Evolutionary conservation across 35 echinoderm and acorn worm genomes (phyloP).

Genomic region (Amphiura filiformis): DNA sequence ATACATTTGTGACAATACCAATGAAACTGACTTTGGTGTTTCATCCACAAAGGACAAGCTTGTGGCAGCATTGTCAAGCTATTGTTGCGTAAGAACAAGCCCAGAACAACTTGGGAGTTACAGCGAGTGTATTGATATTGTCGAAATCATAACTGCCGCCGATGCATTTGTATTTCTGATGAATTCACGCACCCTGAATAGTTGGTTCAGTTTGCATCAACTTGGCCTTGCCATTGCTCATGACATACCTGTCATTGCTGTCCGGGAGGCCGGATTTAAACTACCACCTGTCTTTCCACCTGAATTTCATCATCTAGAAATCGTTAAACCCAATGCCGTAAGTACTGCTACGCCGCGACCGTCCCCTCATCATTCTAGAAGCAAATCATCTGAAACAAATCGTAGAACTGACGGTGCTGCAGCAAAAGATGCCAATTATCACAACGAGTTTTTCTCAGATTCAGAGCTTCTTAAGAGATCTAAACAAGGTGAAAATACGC

Average conservation of each 20-base stretch:
- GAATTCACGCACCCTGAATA: slow-evolving; percentile 38
- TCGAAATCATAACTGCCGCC: slow-evolving; percentile 34
- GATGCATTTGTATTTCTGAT: slow-evolving; percentile 78
- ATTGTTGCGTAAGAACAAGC: slow-evolving; percentile 56
- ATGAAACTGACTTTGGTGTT: background rate
- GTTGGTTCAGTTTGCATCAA: slow-evolving; percentile 48
- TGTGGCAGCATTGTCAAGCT: slow-evolving; percentile 58
- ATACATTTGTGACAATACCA: slow-evolving; percentile 50
- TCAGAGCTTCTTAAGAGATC: slow-evolving; percentile 17
- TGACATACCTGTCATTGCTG: slow-evolving; percentile 51
- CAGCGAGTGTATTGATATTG: slow-evolving; percentile 39
- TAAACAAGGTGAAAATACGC: background rate
- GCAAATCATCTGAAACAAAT: slow-evolving; percentile 18
- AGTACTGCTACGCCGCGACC: background rate
- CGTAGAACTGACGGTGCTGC: background rate
- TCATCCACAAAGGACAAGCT: slow-evolving; percentile 51
- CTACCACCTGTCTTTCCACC: slow-evolving; percentile 34
- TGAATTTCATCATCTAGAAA: slow-evolving; percentile 55
- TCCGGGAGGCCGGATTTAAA: slow-evolving; percentile 66
- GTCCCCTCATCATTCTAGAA: background rate
- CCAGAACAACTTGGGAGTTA: slow-evolving; percentile 46
- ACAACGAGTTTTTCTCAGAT: slow-evolving; percentile 58
- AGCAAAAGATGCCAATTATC: slow-evolving; percentile 30
- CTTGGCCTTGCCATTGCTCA: slow-evolving; percentile 53
- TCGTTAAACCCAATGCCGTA: slow-evolving; percentile 23